Percentiles rank a stretch among this genome's conserved stretches.
Evolutionary conservation across 2,888 invertebrate genomes (phyloP).

Genomic region (Phasia obesa): DNA sequence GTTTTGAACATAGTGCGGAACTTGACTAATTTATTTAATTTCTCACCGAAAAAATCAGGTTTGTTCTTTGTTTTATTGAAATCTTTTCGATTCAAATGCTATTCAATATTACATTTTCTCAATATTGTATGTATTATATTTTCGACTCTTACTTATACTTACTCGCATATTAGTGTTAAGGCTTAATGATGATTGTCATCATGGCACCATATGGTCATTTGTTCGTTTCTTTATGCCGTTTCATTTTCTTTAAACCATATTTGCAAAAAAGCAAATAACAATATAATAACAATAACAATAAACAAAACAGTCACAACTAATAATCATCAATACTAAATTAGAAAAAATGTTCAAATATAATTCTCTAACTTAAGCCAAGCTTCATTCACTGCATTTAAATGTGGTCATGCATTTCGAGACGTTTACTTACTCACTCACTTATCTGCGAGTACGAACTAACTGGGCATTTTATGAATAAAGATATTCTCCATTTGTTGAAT

Average conservation of each 20-base stretch:
- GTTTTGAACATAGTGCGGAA: too few relatives aligned
- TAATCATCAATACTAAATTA: conserved; percentile 42
- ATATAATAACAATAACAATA: conserved; percentile 55
- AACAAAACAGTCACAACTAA: conserved; percentile 35
- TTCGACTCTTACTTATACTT: neutral
- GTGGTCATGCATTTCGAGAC: conserved; percentile 28
- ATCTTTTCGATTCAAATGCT: too few relatives aligned
- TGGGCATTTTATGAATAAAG: conserved; percentile 46
- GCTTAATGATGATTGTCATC: conserved; percentile 42
- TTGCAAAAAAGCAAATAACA: conserved; percentile 49
- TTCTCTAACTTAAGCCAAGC: conserved; percentile 15
- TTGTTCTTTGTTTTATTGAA: too few relatives aligned
- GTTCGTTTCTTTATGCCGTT: neutral
- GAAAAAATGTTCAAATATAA: neutral
- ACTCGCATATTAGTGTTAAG: neutral
- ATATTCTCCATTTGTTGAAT: conserved; percentile 37
- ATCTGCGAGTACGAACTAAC: conserved; percentile 20
- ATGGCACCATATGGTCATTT: conserved; percentile 64
- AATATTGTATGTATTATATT: too few relatives aligned
- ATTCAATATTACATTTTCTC: too few relatives aligned
- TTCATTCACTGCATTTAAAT: conserved; percentile 12
- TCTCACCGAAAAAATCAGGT: too few relatives aligned
- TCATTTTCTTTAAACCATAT: conserved; percentile 61
- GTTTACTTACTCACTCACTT: conserved; percentile 18
- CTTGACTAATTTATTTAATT: too few relatives aligned